Conservation (phyloP, 2,888 invertebrate genomes). For the Carpatolechia fugitivella region DNA sequence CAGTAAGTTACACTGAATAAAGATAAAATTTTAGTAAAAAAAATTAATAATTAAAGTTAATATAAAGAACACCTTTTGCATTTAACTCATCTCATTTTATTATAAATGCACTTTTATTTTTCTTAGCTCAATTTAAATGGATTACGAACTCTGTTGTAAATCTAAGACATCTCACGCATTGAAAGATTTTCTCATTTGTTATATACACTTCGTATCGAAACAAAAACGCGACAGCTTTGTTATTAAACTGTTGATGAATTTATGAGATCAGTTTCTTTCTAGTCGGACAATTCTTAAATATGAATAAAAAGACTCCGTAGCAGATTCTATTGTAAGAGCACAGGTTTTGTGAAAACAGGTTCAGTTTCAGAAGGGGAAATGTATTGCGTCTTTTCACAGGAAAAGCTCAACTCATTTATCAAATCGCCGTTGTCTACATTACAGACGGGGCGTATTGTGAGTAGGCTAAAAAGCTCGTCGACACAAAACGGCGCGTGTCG, state of each 20-base stretch:
- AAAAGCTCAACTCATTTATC: slow-evolving; percentile 67
- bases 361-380: slow-evolving; percentile 40
- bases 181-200: no score
- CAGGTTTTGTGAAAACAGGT: slow-evolving; percentile 54
- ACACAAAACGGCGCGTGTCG: slow-evolving; percentile 48
- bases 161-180: no score
- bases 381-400: slow-evolving; percentile 51
- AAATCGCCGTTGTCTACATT: slow-evolving; percentile 71
- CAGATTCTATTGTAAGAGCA: slow-evolving; percentile 33
- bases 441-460: slow-evolving; percentile 61
- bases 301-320: slow-evolving; percentile 10
- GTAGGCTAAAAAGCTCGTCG: slow-evolving; percentile 63
- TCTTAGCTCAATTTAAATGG: no score
- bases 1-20: no score
- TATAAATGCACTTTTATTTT: no score
- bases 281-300: slow-evolving; percentile 33
- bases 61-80: no score
- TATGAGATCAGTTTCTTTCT: slow-evolving; percentile 5
- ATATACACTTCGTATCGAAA: no score
- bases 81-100: no score
- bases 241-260: not conserved
- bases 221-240: not conserved
- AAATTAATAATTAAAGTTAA: no score
- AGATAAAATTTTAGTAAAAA: no score
- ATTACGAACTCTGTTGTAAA: no score